Conservation (phyloP, 1,140 invertebrate genomes). For the Micrasema minimum region DNA sequence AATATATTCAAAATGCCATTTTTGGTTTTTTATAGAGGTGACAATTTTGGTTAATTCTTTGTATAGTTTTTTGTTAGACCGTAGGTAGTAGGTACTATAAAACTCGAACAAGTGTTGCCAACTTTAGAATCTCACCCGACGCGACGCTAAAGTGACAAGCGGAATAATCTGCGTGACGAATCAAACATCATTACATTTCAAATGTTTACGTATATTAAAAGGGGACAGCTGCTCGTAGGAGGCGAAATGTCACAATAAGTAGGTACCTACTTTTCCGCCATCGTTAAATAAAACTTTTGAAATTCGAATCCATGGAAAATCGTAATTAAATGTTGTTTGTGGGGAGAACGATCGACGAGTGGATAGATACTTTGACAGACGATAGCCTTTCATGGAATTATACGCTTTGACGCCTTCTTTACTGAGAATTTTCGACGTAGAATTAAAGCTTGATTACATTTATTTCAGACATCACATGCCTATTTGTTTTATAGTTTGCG, state of each 20-base stretch:
- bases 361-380: slow-evolving; percentile 24
- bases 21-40: no score
- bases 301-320: slow-evolving; percentile 46
- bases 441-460: background rate
- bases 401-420: slow-evolving; percentile 5
- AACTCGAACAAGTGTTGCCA: slow-evolving; percentile 16
- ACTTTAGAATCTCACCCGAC: slow-evolving; percentile 13
- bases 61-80: no score
- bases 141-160: slow-evolving; percentile 25
- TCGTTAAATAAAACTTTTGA: slow-evolving; percentile 44
- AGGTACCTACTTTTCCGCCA: slow-evolving; percentile 16
- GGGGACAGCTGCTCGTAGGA: slow-evolving; percentile 14
- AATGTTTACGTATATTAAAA: slow-evolving; percentile 38
- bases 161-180: slow-evolving; percentile 37
- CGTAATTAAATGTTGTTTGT: slow-evolving; percentile 47
- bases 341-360: slow-evolving; percentile 15
- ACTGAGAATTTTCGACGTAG: background rate
- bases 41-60: no score
- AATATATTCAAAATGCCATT: no score
- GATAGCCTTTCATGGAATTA: slow-evolving; percentile 19
- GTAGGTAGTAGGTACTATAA: background rate
- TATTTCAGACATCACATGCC: no score
- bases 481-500: no score
- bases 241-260: slow-evolving; percentile 24
- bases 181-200: slow-evolving; percentile 43